Evolutionary conservation across 2,113 vertebrate genomes (phyloP), one percentile per base, ranked within the genome.

Genomic region (Piaya cayana): DNA sequence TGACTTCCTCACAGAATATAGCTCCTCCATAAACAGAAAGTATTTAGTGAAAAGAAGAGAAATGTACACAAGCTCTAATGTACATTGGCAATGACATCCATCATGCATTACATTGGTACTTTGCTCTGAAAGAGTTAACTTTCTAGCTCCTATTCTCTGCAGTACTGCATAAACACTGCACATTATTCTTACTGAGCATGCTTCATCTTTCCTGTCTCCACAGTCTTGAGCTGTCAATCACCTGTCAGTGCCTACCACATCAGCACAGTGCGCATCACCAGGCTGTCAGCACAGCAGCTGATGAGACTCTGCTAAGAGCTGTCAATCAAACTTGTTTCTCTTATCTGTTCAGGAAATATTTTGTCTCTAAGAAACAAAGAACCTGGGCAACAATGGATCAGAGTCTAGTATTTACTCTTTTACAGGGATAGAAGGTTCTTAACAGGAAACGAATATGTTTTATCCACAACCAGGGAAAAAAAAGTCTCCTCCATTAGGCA

Each of bases 281-380:
- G 92, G 90, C 97, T 98, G 98, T 98, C 98, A 98, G 98, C 86
- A 65, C 96, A 95, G 97, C 97, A 96, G 97, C 97, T 97, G 98
- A 98, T 94, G 97, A 97, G 97, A 80, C 96, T 96, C 64, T 45
- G 93, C 98, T 98, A 95, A 88, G 37, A 90, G 67, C 96, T 97
- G 98, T 96, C 98, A 98, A 96, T 98, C 98, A 98, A 97, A 94
- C 95, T 91, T 95, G 96, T 96, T 97, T 98, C 98, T 97, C 96
- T 97, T 96, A 96, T 97, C 96, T 87, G 67, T 96, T 98, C 82
- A 2, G 95, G 97, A 98, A 98, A 98, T 98, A 98, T 98, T 98
- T 98, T 98, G 97, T 97, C 97, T 98, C 96, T 8, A 72, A 96
- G 97, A 98, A 97, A 98, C 97, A 98, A 98, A 98, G 97, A 97